Evolutionary conservation across 2,888 invertebrate species (phyloP).

Genomic region (Lamellibrachia satsuma): DNA sequence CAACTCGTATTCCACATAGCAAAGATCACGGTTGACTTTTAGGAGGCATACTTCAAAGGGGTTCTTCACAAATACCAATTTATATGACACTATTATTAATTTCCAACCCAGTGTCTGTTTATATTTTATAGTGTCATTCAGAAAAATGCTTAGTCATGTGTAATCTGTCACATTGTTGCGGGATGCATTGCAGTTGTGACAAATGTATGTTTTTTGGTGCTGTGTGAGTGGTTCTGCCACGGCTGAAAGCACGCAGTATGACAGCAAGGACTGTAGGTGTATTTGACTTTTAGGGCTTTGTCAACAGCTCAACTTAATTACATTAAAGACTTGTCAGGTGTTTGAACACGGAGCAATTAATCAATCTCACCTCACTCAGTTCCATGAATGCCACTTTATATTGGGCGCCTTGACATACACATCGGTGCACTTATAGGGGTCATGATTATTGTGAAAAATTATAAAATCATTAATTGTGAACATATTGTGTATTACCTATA

Average conservation of each 20-base stretch:
- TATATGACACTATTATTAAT: background rate
- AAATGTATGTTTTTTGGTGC: background rate
- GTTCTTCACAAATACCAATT: too few species aligned
- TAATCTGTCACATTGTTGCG: background rate
- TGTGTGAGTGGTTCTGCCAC: background rate
- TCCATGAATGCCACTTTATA: background rate
- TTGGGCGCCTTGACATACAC: background rate
- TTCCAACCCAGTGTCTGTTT: background rate
- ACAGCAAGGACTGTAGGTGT: background rate
- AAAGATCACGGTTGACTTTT: too few species aligned
- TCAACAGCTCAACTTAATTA: conserved; percentile 17
- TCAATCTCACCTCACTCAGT: background rate
- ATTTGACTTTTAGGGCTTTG: background rate
- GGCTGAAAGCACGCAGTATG: background rate
- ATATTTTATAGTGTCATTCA: background rate
- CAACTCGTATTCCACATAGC: too few species aligned
- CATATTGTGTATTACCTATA: too few species aligned
- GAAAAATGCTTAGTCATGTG: background rate
- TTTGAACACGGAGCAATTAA: background rate
- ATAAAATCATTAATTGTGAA: background rate
- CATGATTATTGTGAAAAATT: background rate
- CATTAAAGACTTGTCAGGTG: conserved; percentile 12
- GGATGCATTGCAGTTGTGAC: background rate
- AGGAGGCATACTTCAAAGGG: too few species aligned
- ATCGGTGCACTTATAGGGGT: background rate